These are phyloP conservation scores for Leucoraja erinaceus DNA, from an alignment of 2,113 vertebrate species.

Conservation along the genomic window DNA sequence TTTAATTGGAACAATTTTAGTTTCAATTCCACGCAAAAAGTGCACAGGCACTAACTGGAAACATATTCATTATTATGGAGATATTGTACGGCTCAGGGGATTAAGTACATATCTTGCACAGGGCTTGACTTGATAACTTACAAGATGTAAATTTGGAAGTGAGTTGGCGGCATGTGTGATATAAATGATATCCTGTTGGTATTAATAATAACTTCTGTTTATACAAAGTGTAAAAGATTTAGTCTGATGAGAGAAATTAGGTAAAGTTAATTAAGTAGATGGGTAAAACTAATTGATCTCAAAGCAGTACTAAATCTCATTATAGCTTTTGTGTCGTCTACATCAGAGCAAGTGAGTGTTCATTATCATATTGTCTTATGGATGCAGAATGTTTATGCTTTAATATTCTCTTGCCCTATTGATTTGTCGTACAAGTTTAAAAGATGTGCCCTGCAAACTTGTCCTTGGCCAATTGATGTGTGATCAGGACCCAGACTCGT, in stretches of 20 bases:
- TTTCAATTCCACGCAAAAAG: neutral
- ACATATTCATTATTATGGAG: neutral
- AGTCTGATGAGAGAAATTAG: neutral
- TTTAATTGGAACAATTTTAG: neutral
- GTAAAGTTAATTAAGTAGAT: constrained; percentile 18
- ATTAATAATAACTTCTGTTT: constrained; percentile 21
- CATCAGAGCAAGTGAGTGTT: neutral
- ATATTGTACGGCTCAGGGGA: neutral
- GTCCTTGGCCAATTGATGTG: neutral
- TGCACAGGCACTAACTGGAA: neutral
- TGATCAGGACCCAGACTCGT: neutral
- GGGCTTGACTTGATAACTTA: constrained; percentile 7
- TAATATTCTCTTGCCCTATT: neutral
- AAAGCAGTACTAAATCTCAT: neutral
- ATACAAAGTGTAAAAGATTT: constrained; percentile 1
- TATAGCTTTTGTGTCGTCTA: neutral
- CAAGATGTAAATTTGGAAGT: neutral
- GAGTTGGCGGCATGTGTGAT: neutral
- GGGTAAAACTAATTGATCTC: constrained; percentile 26
- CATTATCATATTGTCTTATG: neutral
- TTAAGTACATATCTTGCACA: neutral
- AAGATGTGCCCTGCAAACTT: neutral
- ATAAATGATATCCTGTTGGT: constrained; percentile 20
- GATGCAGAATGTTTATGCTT: neutral
- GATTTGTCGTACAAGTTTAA: neutral